Evolutionary conservation across 2,113 vertebrate genomes (phyloP), one percentile per base, ranked within the genome.

Genomic region (Periophthalmodon schlosseri): DNA sequence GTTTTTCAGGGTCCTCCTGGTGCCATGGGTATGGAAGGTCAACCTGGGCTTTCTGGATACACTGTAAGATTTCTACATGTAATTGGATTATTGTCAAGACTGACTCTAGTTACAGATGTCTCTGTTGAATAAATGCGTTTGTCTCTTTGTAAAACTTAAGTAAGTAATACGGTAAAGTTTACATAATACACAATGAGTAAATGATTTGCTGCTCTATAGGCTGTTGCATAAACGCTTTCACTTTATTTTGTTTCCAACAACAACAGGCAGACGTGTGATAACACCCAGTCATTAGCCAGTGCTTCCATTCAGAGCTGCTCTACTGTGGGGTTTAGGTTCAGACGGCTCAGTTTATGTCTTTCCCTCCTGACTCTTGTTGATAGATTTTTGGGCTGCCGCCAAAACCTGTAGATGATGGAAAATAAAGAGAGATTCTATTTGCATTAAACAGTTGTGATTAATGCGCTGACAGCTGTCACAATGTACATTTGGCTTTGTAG

Each of bases 21-120:
- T 90, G 84, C 82, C 82, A 96, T 96, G 94, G 98, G 98, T 67
- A 86, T 92, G 63, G 89, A 93, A 78, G 98, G 98, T 79, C 95
- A 96, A 71, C 81, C 92, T 16, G 98, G 98, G 92, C 93, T 96
- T 83, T 86, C 91, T 81, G 98, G 98, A 87, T 99, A 98, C 72
- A 91, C 86, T 78, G 98, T 99, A 92, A 88, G 92, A 85, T 76
- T 73, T 70, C 63, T 60, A 58, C 14, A 61, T 28, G 14, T 15
- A 61, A 34, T 61, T 54, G 20, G 49, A 16, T 52, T 18, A 50
- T 50, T n/a, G 10, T 56, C 6, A 28, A 28, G 28, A 28, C 49
- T 20, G 28, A 28, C 49, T 20, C 16, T 18, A 5, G 49, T 52
- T 47, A 47, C 46, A 47, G 46, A 1, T 28, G 28, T 14, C 13